These are phyloP conservation scores for Leucoraja erinaceus DNA, from an alignment of 2,113 vertebrate genomes.

Conservation along the genomic window DNA sequence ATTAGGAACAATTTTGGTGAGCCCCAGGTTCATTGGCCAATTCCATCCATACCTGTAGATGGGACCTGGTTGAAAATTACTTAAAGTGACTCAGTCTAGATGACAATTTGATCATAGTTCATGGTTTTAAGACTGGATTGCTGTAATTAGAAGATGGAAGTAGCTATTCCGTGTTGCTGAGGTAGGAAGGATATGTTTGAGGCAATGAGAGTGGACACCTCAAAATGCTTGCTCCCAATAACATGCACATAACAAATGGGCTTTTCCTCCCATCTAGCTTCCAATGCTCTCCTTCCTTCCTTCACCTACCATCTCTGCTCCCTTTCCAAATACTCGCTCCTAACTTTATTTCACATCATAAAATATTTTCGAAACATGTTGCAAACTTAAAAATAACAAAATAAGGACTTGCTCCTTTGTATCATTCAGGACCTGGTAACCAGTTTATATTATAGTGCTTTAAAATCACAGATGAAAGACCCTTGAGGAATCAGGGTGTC, in stretches of 20 bases:
- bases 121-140: neutral
- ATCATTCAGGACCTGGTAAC: neutral
- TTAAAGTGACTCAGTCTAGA: neutral
- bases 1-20: too few relatives aligned
- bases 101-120: neutral
- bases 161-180: neutral
- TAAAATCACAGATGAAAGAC: neutral
- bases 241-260: neutral
- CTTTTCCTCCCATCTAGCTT: neutral
- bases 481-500: neutral
- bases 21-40: neutral
- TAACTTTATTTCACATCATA: neutral
- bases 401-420: neutral
- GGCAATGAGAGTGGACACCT: neutral
- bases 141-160: neutral
- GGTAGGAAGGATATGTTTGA: neutral
- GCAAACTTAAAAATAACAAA: neutral
- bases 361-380: neutral
- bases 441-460: neutral
- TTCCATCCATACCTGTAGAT: neutral
- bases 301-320: too few relatives aligned
- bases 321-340: too few relatives aligned
- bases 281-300: neutral
- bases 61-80: neutral
- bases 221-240: neutral